phyloP scores from a whole-genome alignment of 2,888 invertebrate genomes.

The Oscheius myriophilus region DNA sequence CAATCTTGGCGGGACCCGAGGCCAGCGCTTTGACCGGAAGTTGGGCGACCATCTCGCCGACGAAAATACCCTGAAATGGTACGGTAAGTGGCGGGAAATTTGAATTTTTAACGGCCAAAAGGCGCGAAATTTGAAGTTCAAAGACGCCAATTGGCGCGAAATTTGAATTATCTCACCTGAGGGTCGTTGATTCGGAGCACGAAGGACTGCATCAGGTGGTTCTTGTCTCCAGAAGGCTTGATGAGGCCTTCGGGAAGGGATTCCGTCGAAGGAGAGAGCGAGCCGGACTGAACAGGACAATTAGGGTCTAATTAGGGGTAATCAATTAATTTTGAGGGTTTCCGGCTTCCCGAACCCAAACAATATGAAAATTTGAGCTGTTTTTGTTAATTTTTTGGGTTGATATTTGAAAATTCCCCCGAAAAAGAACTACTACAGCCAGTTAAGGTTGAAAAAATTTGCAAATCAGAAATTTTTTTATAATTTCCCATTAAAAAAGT shows the following conservation, averaged over 20 bases:
- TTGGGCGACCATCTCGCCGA: slow-evolving; percentile 57
- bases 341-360: neutral
- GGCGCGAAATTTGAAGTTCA: neutral
- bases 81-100: neutral
- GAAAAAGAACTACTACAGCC: no score
- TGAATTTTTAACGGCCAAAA: neutral
- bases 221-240: slow-evolving; percentile 44
- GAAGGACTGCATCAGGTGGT: slow-evolving; percentile 54
- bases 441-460: no score
- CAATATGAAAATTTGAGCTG: no score
- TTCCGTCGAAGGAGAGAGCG: slow-evolving; percentile 62
- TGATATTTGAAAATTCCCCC: no score
- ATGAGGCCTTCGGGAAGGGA: slow-evolving; percentile 60
- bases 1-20: slow-evolving; percentile 48
- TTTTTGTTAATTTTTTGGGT: no score
- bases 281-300: slow-evolving; percentile 60
- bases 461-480: no score
- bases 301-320: neutral
- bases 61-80: slow-evolving; percentile 42
- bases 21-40: slow-evolving; percentile 56
- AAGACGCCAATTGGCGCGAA: neutral
- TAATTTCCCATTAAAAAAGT: no score
- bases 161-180: slow-evolving; percentile 25
- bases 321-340: neutral
- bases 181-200: slow-evolving; percentile 49